These are phyloP conservation scores for Grus americana DNA, from an alignment of 2,113 vertebrate genomes.

Conservation along the genomic window DNA sequence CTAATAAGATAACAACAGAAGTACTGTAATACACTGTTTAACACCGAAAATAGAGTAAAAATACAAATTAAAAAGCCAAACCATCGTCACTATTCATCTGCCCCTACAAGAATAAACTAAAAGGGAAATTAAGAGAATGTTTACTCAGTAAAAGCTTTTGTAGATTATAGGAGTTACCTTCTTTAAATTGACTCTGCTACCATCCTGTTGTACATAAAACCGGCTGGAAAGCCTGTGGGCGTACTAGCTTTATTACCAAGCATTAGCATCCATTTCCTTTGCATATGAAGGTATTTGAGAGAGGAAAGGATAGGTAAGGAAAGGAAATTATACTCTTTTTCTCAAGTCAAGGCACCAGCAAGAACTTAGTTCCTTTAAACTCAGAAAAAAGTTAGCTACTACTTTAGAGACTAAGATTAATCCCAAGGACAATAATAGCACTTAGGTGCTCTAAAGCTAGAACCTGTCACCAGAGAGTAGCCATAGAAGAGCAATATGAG, in stretches of 20 bases:
- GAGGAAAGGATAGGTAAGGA: not conserved
- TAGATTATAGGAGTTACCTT: not conserved
- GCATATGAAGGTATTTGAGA: conserved; percentile 2
- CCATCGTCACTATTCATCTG: not conserved
- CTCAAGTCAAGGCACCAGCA: not conserved
- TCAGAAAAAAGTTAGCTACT: not conserved
- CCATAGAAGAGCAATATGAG: not conserved
- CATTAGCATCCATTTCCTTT: conserved; percentile 36
- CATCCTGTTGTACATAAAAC: not conserved
- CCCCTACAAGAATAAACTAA: not conserved
- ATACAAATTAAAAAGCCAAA: not conserved
- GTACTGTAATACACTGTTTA: not conserved
- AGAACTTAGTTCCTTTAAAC: not conserved
- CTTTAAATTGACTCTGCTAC: not conserved
- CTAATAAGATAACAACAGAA: not conserved
- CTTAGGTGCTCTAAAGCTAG: not conserved
- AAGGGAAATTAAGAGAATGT: not conserved
- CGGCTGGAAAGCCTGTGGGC: not conserved
- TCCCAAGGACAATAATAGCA: not conserved
- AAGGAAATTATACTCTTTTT: not conserved
- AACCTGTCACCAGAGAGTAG: not conserved
- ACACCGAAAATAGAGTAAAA: not conserved
- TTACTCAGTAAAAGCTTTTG: not conserved
- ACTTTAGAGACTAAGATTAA: not conserved
- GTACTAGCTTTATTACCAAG: not conserved